Evolutionary conservation across 2,888 invertebrate species (phyloP).

Genomic region (Tetanocera ferruginea): DNA sequence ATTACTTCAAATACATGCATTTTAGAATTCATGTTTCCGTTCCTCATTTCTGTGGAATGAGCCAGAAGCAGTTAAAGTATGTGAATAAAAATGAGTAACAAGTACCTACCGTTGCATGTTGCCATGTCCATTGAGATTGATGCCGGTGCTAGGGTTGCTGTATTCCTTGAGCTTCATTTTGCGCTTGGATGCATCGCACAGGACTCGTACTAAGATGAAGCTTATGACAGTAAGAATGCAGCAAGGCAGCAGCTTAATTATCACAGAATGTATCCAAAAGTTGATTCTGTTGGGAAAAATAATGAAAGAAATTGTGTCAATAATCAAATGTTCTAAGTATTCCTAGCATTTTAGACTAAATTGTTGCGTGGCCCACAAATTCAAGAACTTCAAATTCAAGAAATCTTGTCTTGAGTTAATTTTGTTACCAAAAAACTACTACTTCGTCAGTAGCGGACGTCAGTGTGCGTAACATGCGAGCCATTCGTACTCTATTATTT

Average conservation of each 20-base stretch:
- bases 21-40: too few relatives aligned
- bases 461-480: too few relatives aligned
- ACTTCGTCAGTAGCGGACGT: too few relatives aligned
- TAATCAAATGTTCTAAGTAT: background rate
- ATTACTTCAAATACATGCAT: too few relatives aligned
- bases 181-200: slow-evolving; percentile 82
- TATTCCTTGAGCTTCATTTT: slow-evolving; percentile 79
- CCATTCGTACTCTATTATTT: too few relatives aligned
- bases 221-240: slow-evolving; percentile 79
- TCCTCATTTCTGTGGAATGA: too few relatives aligned
- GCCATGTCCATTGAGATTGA: slow-evolving; percentile 53
- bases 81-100: background rate
- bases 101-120: slow-evolving; percentile 44
- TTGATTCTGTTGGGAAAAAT: slow-evolving; percentile 70
- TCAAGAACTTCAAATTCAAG: too few relatives aligned
- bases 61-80: too few relatives aligned
- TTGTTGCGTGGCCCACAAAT: too few relatives aligned
- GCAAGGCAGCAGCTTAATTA: slow-evolving; percentile 83
- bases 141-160: slow-evolving; percentile 71
- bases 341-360: background rate
- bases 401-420: too few relatives aligned
- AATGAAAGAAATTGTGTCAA: background rate
- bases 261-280: slow-evolving; percentile 83
- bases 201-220: slow-evolving; percentile 75
- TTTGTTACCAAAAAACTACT: too few relatives aligned